A percentile compares a stretch with the other conserved stretches of the same genome.
phyloP scores from a whole-genome alignment of 2,797 vertebrate genomes.

The Melanogrammus aeglefinus region DNA sequence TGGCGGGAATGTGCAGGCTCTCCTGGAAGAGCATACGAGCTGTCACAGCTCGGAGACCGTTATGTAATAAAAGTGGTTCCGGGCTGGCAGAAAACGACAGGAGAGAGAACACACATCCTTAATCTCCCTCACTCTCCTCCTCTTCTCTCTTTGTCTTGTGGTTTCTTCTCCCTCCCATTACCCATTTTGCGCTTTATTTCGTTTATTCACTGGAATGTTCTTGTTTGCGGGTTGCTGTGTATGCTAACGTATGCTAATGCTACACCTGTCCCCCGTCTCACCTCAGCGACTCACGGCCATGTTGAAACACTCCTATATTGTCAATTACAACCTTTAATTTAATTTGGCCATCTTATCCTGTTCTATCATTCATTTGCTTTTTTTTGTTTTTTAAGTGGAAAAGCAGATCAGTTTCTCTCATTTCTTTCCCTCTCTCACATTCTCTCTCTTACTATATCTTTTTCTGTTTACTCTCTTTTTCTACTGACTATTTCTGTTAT shows the following conservation, averaged over 20 bases:
- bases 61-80: constrained; percentile 63
- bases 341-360: too few relatives aligned
- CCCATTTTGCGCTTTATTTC: constrained; percentile 13
- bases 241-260: background rate
- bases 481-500: background rate
- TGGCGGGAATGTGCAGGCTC: constrained; percentile 60
- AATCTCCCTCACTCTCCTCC: constrained; percentile 12
- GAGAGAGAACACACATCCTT: constrained; percentile 40
- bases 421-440: too few relatives aligned
- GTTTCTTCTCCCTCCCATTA: background rate
- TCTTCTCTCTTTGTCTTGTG: background rate
- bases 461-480: background rate
- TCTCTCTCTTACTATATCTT: background rate
- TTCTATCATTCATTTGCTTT: too few relatives aligned
- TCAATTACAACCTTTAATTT: too few relatives aligned
- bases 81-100: constrained; percentile 48
- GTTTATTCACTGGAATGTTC: background rate
- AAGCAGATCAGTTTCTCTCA: too few relatives aligned
- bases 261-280: background rate
- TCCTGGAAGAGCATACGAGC: constrained; percentile 68
- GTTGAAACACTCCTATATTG: too few relatives aligned
- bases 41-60: constrained; percentile 56
- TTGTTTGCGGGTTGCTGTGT: background rate
- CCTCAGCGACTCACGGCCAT: too few relatives aligned
- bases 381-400: too few relatives aligned